Conservation (phyloP, 1,140 invertebrate genomes). For the Monochamus saltuarius region DNA sequence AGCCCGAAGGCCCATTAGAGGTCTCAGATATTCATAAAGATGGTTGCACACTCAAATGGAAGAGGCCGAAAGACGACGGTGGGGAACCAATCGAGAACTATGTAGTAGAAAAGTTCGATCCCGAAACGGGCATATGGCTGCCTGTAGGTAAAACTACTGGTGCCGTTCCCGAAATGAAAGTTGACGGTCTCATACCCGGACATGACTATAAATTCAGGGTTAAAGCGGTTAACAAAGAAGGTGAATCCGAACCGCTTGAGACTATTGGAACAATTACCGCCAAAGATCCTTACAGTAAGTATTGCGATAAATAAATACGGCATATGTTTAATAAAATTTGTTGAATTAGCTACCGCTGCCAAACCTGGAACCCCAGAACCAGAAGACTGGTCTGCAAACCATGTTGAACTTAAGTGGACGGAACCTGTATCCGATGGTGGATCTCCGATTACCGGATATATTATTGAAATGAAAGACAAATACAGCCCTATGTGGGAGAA, state of each 20-base stretch:
- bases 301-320: slow-evolving; percentile 15
- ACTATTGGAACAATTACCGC: slow-evolving; percentile 89
- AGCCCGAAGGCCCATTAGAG: slow-evolving; percentile 92
- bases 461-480: slow-evolving; percentile 97
- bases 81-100: slow-evolving; percentile 94
- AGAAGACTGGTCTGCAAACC: slow-evolving; percentile 88
- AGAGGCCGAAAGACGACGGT: slow-evolving; percentile 96
- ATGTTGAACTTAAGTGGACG: slow-evolving; percentile 85
- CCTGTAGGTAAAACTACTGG: slow-evolving; percentile 79
- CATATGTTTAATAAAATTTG: slow-evolving; percentile 24
- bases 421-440: slow-evolving; percentile 84
- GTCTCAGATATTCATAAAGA: slow-evolving; percentile 95
- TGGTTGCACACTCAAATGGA: slow-evolving; percentile 95
- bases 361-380: slow-evolving; percentile 85
- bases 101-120: slow-evolving; percentile 93
- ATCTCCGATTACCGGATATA: slow-evolving; percentile 89
- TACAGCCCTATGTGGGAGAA: slow-evolving; percentile 92
- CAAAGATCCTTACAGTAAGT: slow-evolving; percentile 95
- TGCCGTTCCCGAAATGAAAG: slow-evolving; percentile 80
- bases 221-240: slow-evolving; percentile 95
- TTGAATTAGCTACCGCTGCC: slow-evolving; percentile 66
- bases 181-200: slow-evolving; percentile 84
- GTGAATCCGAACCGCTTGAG: slow-evolving; percentile 95
- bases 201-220: slow-evolving; percentile 98
- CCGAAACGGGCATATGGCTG: slow-evolving; percentile 87